Base-by-base conservation (phyloP, 2,888 invertebrate species). In the Hesperia comma region DNA sequence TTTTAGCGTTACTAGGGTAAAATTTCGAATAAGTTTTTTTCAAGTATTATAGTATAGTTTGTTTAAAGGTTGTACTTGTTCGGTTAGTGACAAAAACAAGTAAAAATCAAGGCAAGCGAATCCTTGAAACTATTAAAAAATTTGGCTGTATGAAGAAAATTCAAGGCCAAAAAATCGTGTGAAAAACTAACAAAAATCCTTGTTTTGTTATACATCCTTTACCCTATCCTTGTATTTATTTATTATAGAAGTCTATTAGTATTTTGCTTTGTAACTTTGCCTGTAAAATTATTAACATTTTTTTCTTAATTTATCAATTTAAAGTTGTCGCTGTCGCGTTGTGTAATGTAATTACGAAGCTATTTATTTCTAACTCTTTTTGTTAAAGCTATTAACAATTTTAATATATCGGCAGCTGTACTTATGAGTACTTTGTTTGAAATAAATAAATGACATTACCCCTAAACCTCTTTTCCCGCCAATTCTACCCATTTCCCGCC, bases 361-460 rank as follows among this genome's bases (percentile, higher is more conserved):
- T 76, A 77, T 82, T 79, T 86, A 84, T 80, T 85, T 86, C 86
- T 87, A 82, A 74, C 74, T 69, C 74, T 77, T 80, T 83, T 86
- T 89, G 87, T 88, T 88, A 86, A 86, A 81, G 79, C 77, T 86
- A 74, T 86, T 83, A 73, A 81, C 83, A 84, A 83, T 84, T 90
- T 87, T 87, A 84, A 78, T 77, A 79, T 78, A 86, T 85, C 89
- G 91, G 91, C 92, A 87, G 88, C 87, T 87, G 81, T 85, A 90
- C 91, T 91, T 92, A 92, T 86, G 78, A 75, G 77, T 86, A 84
- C 83, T 83, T 88, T 90, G 86, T 85, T 89, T 89, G 90, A 81
- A 92, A 90, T 92, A 87, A 90, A 85, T 74, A 85, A 90, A 90
- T 92, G 92, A 87, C 92, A 90, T 90, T 82, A 75, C 72, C 80